Conservation (phyloP, 2,113 vertebrate genomes). For the Mastomys natalensis region DNA sequence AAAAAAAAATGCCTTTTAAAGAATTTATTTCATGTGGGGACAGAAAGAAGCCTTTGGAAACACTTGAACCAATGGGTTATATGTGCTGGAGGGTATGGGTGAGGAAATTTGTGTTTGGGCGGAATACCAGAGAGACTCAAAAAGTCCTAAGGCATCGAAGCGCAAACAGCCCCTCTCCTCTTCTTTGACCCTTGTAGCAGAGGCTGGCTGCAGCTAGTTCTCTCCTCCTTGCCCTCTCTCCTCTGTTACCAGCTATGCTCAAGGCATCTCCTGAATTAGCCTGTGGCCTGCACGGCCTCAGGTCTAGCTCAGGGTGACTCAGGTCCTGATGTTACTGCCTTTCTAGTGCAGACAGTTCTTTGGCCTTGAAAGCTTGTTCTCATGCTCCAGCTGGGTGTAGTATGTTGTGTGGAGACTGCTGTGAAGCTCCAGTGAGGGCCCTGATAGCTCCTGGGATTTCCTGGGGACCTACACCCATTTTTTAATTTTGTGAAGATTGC, state of each 20-base stretch:
- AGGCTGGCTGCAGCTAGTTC: background rate
- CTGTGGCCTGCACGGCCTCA: background rate
- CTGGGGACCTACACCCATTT: background rate
- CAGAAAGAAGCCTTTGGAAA: background rate
- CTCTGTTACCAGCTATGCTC: background rate
- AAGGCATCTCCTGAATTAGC: background rate
- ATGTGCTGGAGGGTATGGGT: background rate
- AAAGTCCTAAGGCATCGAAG: background rate
- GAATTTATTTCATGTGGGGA: background rate
- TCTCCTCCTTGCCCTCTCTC: background rate
- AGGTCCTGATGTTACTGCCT: background rate
- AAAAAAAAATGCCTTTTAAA: conserved; percentile 12
- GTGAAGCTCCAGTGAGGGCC: background rate
- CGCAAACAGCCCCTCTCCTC: background rate
- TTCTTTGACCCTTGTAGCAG: background rate
- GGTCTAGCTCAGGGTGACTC: background rate
- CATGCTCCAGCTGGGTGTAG: background rate
- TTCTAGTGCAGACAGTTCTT: background rate
- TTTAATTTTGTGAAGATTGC: background rate
- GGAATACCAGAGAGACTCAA: background rate
- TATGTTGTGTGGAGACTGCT: background rate
- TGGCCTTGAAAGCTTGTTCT: background rate
- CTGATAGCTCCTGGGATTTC: background rate
- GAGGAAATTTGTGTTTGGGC: background rate
- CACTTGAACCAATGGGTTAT: background rate